Evolutionary conservation across 2,888 invertebrate species (phyloP).

Genomic region (Parnassius smintheus): DNA sequence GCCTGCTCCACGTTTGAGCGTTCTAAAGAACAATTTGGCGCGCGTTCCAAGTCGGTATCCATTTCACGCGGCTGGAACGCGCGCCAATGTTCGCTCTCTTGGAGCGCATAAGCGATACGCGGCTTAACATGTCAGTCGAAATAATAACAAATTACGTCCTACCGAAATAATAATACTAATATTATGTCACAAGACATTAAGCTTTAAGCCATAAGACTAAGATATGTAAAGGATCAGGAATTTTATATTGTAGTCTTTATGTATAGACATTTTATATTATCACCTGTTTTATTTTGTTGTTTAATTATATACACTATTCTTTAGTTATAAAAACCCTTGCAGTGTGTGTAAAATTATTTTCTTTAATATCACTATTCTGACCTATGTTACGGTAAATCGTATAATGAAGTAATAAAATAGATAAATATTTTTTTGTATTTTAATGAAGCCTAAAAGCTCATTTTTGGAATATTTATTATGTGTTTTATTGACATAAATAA

Average conservation of each 20-base stretch:
- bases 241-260: constrained; percentile 48
- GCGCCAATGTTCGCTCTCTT: no score
- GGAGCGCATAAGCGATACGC: no score
- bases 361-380: constrained; percentile 15
- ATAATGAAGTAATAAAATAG: constrained; percentile 5
- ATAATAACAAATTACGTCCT: no score
- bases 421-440: constrained; percentile 13
- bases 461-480: constrained; percentile 12
- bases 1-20: no score
- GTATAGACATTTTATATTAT: constrained; percentile 47
- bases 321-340: constrained; percentile 2
- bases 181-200: constrained; percentile 35
- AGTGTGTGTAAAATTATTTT: constrained; percentile 10
- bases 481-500: constrained; percentile 20
- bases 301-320: constrained; percentile 28
- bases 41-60: no score
- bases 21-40: no score
- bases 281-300: constrained; percentile 33
- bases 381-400: constrained; percentile 19
- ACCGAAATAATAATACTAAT: not conserved
- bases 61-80: no score
- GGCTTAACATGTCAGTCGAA: no score
- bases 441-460: not conserved
- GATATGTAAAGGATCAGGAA: constrained; percentile 43
- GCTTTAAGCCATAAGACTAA: constrained; percentile 66